Base-by-base conservation (phyloP, 2,797 vertebrate species). In the Okamejei kenojei region DNA sequence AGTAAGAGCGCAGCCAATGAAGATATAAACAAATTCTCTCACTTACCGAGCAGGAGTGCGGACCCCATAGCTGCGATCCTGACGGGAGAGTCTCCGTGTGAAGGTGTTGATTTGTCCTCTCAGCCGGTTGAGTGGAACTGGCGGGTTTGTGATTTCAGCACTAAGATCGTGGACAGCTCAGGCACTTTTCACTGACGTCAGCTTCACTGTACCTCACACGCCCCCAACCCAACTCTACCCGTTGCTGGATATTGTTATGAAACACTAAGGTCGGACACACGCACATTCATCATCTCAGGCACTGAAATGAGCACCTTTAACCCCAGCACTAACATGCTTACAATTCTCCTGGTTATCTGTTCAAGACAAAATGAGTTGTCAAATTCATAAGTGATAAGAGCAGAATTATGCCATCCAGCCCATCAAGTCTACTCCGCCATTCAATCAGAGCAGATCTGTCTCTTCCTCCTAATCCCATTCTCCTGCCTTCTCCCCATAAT, bases 91-190 rank as follows among this genome's bases (percentile, higher is more conserved):
- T 38, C 90, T 73, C 15, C 23, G 68, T 74, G 90, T 1, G 10
- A 7, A 91, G 90, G 71, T 45, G 90, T 73, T 88, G 61, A 19
- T 65, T 19, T 32, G 65, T 6, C 17, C 61, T 68, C 68, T 71
- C 71, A 38, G 88, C 11, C 23, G n/a, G 90, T 38, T 74, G 90
- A 73, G 90, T 91, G 35, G 19, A 73, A 65, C n/a, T 29, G 88
- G 35, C 63, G 71, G 65, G 61, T 71, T 73, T 91, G 68, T 54
- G 90, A 74, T 91, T 91, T 91, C 90, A 91, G 90, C 11, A 91
- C 90, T 91, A 8, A 2, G 21, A 54, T 32, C 4, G 0, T 73
- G 90, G 68, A 91, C 90, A 91, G 90, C 90, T 71, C 90, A 68
- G 63, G 61, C 84, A 88, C 63, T 68, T 35, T 32, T 13, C 86